Evolutionary conservation across 2,797 vertebrate genomes (phyloP).

Genomic region (Notolabrus celidotus): DNA sequence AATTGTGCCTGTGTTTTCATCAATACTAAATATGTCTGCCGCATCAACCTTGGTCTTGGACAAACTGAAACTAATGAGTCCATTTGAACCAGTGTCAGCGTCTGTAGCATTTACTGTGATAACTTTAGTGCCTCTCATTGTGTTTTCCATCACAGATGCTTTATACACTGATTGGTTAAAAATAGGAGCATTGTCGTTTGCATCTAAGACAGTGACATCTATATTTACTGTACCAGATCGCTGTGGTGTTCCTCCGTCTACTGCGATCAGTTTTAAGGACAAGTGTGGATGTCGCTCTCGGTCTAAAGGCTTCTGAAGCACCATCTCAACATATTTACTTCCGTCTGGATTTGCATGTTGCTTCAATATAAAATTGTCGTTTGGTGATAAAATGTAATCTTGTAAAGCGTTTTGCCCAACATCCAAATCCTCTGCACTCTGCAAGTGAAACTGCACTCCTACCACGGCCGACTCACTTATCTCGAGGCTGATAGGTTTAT

Average conservation of each 20-base stretch:
- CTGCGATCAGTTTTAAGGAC: conserved; percentile 77
- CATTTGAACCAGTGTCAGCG: conserved; percentile 41
- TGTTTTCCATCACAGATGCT: conserved; percentile 55
- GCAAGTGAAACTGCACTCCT: conserved; percentile 54
- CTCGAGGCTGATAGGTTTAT: conserved; percentile 44
- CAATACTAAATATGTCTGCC: conserved; percentile 41
- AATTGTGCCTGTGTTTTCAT: conserved; percentile 59
- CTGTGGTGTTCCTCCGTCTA: conserved; percentile 81
- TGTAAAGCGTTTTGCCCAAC: conserved; percentile 69
- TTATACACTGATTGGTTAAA: conserved; percentile 71
- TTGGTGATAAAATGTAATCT: conserved; percentile 64
- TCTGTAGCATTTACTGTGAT: conserved; percentile 65
- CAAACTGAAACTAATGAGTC: conserved; percentile 62
- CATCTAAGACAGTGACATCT: conserved; percentile 75
- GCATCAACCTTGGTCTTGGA: conserved; percentile 47
- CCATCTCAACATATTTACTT: conserved; percentile 73
- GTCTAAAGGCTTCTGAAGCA: conserved; percentile 75
- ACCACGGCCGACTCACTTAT: conserved; percentile 69
- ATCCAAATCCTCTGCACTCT: conserved; percentile 72
- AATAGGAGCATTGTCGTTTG: conserved; percentile 76
- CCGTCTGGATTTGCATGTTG: conserved; percentile 62
- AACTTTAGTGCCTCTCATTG: background rate
- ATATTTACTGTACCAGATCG: conserved; percentile 80
- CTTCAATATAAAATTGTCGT: conserved; percentile 73
- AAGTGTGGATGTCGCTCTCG: conserved; percentile 67